Percentiles rank a stretch among this genome's conserved stretches.
Evolutionary conservation across 2,113 vertebrate genomes (phyloP).

Genomic region (Callocephalon fimbriatum): DNA sequence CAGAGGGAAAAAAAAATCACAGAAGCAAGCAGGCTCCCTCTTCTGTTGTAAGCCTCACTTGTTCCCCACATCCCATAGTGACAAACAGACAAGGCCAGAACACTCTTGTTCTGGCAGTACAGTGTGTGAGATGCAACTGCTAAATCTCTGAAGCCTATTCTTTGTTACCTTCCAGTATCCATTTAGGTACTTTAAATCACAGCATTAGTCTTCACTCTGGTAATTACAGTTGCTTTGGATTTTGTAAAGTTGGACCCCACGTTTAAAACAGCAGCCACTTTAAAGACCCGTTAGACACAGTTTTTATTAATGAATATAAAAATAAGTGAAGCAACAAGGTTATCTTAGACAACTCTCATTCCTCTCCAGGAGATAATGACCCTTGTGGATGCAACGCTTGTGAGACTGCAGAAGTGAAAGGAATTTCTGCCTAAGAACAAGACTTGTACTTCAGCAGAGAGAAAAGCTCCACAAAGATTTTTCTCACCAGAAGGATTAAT

Average conservation of each 20-base stretch:
- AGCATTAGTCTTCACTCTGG: background rate
- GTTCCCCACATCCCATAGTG: background rate
- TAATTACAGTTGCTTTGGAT: background rate
- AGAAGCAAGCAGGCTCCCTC: background rate
- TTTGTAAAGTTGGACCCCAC: background rate
- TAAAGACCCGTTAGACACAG: background rate
- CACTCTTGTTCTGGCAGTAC: background rate
- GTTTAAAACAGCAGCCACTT: background rate
- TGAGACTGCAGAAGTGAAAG: slow-evolving; percentile 24
- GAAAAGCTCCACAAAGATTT: background rate
- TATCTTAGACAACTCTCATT: background rate
- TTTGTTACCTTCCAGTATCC: background rate
- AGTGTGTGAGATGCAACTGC: rapidly evolving
- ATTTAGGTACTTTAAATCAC: background rate
- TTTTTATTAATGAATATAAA: slow-evolving; percentile 43
- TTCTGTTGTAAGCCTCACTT: background rate
- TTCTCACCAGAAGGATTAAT: background rate
- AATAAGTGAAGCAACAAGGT: background rate
- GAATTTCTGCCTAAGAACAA: background rate
- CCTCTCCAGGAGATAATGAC: slow-evolving; percentile 69
- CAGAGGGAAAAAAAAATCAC: background rate
- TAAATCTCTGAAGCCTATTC: background rate
- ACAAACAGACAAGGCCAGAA: background rate
- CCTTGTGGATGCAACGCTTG: slow-evolving; percentile 27
- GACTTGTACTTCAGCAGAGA: background rate